phyloP scores from a whole-genome alignment of 1,140 invertebrate species.

The Scaptomyza montana region DNA sequence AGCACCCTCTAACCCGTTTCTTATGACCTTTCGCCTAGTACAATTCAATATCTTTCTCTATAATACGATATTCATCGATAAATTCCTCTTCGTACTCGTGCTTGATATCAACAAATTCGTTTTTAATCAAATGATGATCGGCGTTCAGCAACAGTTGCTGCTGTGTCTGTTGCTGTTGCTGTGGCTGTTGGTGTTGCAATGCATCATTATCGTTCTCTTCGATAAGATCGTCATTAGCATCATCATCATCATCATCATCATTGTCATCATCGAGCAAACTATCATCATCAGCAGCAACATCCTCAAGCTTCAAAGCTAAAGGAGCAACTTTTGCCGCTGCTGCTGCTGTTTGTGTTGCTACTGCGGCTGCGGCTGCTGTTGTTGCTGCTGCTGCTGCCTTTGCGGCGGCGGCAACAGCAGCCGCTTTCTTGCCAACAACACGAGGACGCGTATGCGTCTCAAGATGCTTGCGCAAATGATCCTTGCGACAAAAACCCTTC shows the following conservation, averaged over 20 bases:
- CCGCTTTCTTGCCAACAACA: constrained; percentile 66
- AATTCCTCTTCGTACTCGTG: constrained; percentile 52
- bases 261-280: constrained; percentile 54
- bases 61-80: constrained; percentile 52
- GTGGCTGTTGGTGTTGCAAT: constrained; percentile 29
- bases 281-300: constrained; percentile 70
- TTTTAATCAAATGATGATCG: constrained; percentile 52
- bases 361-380: neutral
- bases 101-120: constrained; percentile 63
- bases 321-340: neutral
- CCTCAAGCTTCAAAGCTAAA: constrained; percentile 28
- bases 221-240: constrained; percentile 58
- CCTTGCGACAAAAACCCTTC: constrained; percentile 96
- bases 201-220: constrained; percentile 47
- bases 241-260: constrained; percentile 64
- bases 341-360: neutral
- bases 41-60: constrained; percentile 69
- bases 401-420: constrained; percentile 43
- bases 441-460: constrained; percentile 90
- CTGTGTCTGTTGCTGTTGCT: constrained; percentile 23
- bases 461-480: constrained; percentile 97
- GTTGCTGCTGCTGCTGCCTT: neutral
- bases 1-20: neutral
- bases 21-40: constrained; percentile 45
- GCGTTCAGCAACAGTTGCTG: constrained; percentile 44